These are phyloP conservation scores for Halyomorpha halys DNA, from an alignment of 1,140 invertebrate genomes.

Conservation along the genomic window DNA sequence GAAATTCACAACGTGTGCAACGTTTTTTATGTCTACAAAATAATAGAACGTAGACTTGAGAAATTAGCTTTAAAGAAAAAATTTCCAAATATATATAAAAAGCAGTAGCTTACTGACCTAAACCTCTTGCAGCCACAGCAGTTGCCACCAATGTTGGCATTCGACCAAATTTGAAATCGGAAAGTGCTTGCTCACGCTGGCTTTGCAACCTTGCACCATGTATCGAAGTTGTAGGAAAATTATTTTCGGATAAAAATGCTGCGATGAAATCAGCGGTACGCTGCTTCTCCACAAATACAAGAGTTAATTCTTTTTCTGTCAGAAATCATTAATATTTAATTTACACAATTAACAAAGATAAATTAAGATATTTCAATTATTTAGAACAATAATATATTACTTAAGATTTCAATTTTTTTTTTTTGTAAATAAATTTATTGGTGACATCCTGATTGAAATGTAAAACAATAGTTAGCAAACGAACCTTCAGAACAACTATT, in stretches of 20 bases:
- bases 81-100: conserved; percentile 34
- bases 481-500: too few relatives aligned
- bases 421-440: too few relatives aligned
- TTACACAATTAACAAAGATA: too few relatives aligned
- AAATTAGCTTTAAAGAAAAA: conserved; percentile 45
- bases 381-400: too few relatives aligned
- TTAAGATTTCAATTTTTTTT: too few relatives aligned
- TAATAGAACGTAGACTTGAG: neutral
- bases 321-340: conserved; percentile 21
- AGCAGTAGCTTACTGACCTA: conserved; percentile 46
- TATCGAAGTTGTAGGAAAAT: conserved; percentile 72
- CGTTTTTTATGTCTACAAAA: conserved; percentile 59
- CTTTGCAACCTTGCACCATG: conserved; percentile 84
- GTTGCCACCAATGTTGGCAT: conserved; percentile 80
- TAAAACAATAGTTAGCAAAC: too few relatives aligned
- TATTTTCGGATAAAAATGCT: conserved; percentile 54
- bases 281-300: conserved; percentile 88
- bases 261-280: conserved; percentile 82
- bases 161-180: conserved; percentile 64
- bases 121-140: conserved; percentile 80
- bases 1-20: conserved; percentile 83
- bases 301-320: conserved; percentile 43
- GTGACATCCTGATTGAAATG: too few relatives aligned
- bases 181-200: conserved; percentile 77
- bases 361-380: too few relatives aligned